Evolutionary conservation across 2,797 vertebrate species (phyloP).

Genomic region (Emydoidea blandingii): DNA sequence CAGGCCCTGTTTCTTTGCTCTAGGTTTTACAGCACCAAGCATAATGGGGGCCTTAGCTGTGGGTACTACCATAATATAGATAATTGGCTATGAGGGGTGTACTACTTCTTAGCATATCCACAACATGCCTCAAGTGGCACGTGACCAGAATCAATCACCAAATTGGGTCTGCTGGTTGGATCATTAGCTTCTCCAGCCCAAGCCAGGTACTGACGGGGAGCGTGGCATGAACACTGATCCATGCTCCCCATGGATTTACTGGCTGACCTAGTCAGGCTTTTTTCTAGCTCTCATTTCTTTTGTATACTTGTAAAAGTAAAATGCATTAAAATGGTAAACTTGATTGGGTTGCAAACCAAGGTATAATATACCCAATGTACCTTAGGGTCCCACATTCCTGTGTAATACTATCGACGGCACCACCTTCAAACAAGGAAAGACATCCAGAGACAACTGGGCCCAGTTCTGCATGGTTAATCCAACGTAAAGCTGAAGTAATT

Average conservation of each 20-base stretch:
- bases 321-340: not conserved
- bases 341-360: not conserved
- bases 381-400: not conserved
- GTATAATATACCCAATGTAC: not conserved
- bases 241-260: not conserved
- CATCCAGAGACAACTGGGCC: not conserved
- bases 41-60: not conserved
- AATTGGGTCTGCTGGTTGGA: too few species aligned
- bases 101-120: too few species aligned
- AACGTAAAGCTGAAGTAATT: not conserved
- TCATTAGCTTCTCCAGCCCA: too few species aligned
- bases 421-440: not conserved
- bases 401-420: not conserved
- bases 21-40: not conserved
- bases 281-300: not conserved
- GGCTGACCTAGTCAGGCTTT: not conserved
- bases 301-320: not conserved
- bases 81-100: not conserved
- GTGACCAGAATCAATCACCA: too few species aligned
- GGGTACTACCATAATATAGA: not conserved
- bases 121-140: too few species aligned
- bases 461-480: not conserved
- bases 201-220: too few species aligned
- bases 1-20: not conserved
- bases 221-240: too few species aligned